Evolutionary conservation across 2,888 invertebrate species (phyloP).

Genomic region (Plebejus argus): DNA sequence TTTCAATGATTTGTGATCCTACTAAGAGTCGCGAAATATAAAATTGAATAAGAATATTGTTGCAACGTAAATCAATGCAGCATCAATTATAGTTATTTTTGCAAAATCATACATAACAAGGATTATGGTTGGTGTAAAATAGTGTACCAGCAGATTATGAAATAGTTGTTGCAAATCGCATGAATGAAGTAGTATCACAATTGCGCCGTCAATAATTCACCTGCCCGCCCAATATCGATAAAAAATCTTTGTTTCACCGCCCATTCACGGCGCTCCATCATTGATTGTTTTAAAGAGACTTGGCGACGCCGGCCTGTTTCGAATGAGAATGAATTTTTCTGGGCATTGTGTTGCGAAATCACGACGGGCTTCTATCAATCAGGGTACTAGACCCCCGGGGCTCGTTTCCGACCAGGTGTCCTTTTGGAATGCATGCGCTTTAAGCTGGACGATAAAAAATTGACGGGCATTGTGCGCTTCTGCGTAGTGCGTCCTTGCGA

Average conservation of each 20-base stretch:
- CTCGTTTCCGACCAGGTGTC: conserved; percentile 79
- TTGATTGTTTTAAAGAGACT: conserved; percentile 80
- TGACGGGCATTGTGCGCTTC: conserved; percentile 71
- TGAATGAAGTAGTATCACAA: conserved; percentile 35
- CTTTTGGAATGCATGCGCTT: conserved; percentile 77
- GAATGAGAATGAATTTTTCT: conserved; percentile 54
- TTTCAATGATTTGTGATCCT: too few species aligned
- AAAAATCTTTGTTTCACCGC: conserved; percentile 69
- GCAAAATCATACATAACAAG: neutral
- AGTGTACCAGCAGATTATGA: neutral
- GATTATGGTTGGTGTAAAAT: neutral
- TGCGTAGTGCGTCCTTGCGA: conserved; percentile 62
- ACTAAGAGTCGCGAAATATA: neutral
- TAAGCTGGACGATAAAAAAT: conserved; percentile 65
- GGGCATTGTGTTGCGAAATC: conserved; percentile 61
- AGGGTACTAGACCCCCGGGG: conserved; percentile 72
- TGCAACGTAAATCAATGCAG: neutral
- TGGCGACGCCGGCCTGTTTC: conserved; percentile 64
- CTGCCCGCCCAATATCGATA: conserved; percentile 61
- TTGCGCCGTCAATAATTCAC: conserved; percentile 58
- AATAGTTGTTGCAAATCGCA: neutral
- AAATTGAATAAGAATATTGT: neutral
- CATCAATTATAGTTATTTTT: too few species aligned
- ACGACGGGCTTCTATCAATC: conserved; percentile 75
- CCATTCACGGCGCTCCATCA: conserved; percentile 76